Base-by-base conservation (phyloP, 2,888 invertebrate species). In the Ormyrus pomaceus region DNA sequence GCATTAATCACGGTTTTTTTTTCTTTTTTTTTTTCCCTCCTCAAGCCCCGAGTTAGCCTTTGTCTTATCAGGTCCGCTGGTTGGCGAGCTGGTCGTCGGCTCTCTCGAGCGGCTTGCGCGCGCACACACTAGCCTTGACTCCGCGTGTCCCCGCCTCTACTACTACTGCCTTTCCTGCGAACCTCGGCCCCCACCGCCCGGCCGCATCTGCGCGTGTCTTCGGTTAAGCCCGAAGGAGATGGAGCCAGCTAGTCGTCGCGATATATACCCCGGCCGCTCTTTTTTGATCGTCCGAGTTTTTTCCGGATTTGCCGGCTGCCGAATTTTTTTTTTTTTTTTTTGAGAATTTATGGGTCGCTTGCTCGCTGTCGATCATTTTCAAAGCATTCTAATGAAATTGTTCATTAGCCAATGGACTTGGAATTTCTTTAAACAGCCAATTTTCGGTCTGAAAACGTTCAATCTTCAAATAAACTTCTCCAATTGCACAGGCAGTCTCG, bases 71-170 rank as follows among this genome's bases (percentile, higher is more conserved):
- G 45, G 11, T 34, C 11, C n/a, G 53, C 53, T 45, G 62, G 51
- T 19, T 19, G 34, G 3, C 11, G 51, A 45, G 74, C 48, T 50
- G 19, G 9, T n/a, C 56, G 59, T 34, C 34, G 34, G 13, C 59
- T 53, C 19, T 19, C 1, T 2, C 51, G 6, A 4, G 68, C 62
- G 34, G 34, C 34, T 34, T 34, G 11, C 83, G 83, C 84, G 86
- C 86, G 83, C 83, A 82, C 82, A 83, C 85, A 84, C 84, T 86
- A 88, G 87, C 90, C 89, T 90, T 89, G 90, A 89, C 89, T 90
- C 86, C 86, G 85, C 83, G 82, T 77, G 81, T 76, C 84, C 82
- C 83, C 83, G 70, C 83, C 83, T 34, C 34, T 81, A 80, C 82
- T 81, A 80, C 82, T 86, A 88, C 88, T 85, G 87, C 85, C 87